These are phyloP conservation scores for Actinemys pallida DNA, from an alignment of 2,113 vertebrate species.

Conservation along the genomic window DNA sequence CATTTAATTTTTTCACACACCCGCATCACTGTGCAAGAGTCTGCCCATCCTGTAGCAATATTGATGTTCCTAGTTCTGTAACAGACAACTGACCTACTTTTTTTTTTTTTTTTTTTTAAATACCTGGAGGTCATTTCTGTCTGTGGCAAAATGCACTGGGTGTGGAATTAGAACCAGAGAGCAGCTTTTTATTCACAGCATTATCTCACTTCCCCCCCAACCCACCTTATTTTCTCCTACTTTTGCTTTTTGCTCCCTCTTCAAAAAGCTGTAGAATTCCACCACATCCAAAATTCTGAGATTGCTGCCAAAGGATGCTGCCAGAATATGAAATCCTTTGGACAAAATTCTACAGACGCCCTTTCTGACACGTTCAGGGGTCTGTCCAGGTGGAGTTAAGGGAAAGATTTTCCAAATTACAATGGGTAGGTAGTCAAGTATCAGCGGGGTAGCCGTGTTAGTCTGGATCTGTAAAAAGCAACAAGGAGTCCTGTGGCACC, in stretches of 20 bases:
- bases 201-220: not conserved
- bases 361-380: not conserved
- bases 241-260: not conserved
- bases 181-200: not conserved
- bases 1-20: not conserved
- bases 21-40: rapidly evolving
- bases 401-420: not conserved
- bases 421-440: rapidly evolving
- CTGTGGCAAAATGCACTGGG: slow-evolving; percentile 28
- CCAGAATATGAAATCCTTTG: not conserved
- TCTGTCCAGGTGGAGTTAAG: rapidly evolving
- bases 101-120: not conserved
- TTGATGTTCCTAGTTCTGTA: slow-evolving; percentile 1
- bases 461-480: too few relatives aligned
- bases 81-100: slow-evolving; percentile 68
- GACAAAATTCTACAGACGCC: not conserved
- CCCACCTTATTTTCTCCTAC: not conserved
- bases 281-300: rapidly evolving
- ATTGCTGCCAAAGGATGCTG: not conserved
- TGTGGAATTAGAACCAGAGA: not conserved
- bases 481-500: too few relatives aligned
- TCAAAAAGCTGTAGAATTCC: not conserved
- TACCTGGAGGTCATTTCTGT: slow-evolving; percentile 43
- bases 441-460: too few relatives aligned
- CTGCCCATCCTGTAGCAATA: not conserved